A percentile compares a stretch with the other conserved stretches of the same genome.
Evolutionary conservation across 2,113 vertebrate species (phyloP).

Genomic region (Ptychochromis oligacanthus): DNA sequence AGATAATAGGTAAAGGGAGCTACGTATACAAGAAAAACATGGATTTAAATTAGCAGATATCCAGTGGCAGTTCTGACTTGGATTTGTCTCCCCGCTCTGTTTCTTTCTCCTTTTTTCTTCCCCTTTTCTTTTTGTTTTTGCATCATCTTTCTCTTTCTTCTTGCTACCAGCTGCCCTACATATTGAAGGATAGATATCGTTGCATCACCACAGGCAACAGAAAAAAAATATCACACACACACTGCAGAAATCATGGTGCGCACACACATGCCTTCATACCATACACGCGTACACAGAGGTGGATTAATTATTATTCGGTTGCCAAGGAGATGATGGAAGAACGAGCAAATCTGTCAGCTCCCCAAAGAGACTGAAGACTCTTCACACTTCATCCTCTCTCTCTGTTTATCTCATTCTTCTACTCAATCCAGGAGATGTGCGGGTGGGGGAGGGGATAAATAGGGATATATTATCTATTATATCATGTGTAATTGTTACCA

Average conservation of each 20-base stretch:
- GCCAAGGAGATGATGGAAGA: slow-evolving; percentile 69
- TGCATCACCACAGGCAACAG: slow-evolving; percentile 60
- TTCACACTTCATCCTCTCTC: slow-evolving; percentile 41
- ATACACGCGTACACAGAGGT: slow-evolving; percentile 25
- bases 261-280: background rate
- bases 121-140: slow-evolving; percentile 40
- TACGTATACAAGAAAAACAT: background rate
- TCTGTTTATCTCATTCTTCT: slow-evolving; percentile 11
- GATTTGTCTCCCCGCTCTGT: background rate
- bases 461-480: background rate
- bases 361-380: slow-evolving; percentile 58
- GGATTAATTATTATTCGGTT: slow-evolving; percentile 72
- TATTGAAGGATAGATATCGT: slow-evolving; percentile 46
- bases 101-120: background rate
- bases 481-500: slow-evolving; percentile 38
- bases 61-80: background rate
- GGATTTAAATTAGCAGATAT: background rate
- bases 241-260: slow-evolving; percentile 7
- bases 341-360: slow-evolving; percentile 63
- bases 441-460: background rate
- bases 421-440: background rate
- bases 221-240: slow-evolving; percentile 28
- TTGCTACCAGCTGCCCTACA: slow-evolving; percentile 48
- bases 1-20: background rate
- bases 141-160: slow-evolving; percentile 26